phyloP scores from a whole-genome alignment of 2,113 vertebrate species.

The Tympanuchus pallidicinctus region DNA sequence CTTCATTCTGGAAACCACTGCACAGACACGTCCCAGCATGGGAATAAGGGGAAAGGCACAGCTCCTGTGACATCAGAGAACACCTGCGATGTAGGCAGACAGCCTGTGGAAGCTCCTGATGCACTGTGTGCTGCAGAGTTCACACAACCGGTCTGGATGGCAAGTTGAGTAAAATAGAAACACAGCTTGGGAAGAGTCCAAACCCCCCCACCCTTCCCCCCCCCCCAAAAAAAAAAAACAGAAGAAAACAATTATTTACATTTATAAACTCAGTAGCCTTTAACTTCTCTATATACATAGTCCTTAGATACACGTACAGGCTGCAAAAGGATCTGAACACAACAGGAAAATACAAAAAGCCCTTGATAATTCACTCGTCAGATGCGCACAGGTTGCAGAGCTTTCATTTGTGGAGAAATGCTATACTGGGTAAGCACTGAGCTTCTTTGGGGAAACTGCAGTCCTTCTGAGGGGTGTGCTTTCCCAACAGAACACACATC shows the following conservation, averaged over 20 bases:
- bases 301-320: constrained; percentile 58
- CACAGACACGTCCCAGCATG: neutral
- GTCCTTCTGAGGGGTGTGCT: neutral
- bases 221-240: constrained; percentile 4
- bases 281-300: constrained; percentile 66
- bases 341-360: neutral
- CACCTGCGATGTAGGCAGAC: constrained; percentile 28
- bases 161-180: constrained; percentile 69
- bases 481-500: neutral
- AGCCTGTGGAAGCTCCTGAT: constrained; percentile 36
- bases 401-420: constrained; percentile 11
- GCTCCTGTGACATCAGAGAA: neutral
- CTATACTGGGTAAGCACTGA: neutral
- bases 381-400: constrained; percentile 19
- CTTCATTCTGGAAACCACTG: neutral
- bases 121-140: constrained; percentile 53
- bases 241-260: constrained; percentile 78
- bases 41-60: neutral
- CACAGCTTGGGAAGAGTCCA: constrained; percentile 48
- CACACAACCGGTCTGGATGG: constrained; percentile 24
- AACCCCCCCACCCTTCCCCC: neutral
- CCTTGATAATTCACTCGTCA: constrained; percentile 4
- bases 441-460: neutral
- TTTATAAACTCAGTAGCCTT: constrained; percentile 68
- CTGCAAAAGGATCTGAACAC: neutral